phyloP scores from a whole-genome alignment of 2,797 vertebrate species.

The Takifugu ocellatus region DNA sequence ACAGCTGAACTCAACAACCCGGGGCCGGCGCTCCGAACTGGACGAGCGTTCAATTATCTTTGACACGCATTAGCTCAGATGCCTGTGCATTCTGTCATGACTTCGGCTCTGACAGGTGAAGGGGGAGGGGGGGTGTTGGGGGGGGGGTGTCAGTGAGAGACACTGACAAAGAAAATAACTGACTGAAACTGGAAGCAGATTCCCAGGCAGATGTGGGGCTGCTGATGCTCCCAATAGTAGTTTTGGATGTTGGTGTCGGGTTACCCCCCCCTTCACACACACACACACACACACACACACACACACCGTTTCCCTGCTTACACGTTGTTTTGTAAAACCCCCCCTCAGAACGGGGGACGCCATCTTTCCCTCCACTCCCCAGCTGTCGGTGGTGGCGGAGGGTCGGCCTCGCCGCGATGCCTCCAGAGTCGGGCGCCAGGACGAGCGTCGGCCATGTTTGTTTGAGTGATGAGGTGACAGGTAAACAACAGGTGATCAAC shows the following conservation, averaged over 20 bases:
- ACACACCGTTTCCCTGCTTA: constrained; percentile 34
- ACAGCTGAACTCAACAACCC: not conserved
- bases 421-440: constrained; percentile 9
- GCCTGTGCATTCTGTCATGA: constrained; percentile 1
- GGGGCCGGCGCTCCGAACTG: not conserved
- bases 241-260: constrained; percentile 49
- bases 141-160: constrained; percentile 5
- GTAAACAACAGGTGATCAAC: constrained; percentile 67
- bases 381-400: constrained; percentile 48
- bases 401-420: too few relatives aligned
- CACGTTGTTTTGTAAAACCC: constrained; percentile 18
- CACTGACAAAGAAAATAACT: too few relatives aligned
- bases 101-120: not conserved
- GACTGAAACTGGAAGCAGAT: constrained; percentile 62
- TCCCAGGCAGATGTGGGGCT: constrained; percentile 60
- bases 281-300: constrained; percentile 1
- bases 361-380: constrained; percentile 44
- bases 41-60: not conserved
- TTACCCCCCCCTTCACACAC: constrained; percentile 21
- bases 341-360: constrained; percentile 38
- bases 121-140: too few relatives aligned
- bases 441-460: constrained; percentile 28
- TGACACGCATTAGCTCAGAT: constrained; percentile 14
- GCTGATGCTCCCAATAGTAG: constrained; percentile 49
- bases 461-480: constrained; percentile 12